A percentile compares a stretch with the other conserved stretches of the same genome.
Evolutionary conservation across 2,797 vertebrate genomes (phyloP).

Genomic region (Epinephelus coioides): DNA sequence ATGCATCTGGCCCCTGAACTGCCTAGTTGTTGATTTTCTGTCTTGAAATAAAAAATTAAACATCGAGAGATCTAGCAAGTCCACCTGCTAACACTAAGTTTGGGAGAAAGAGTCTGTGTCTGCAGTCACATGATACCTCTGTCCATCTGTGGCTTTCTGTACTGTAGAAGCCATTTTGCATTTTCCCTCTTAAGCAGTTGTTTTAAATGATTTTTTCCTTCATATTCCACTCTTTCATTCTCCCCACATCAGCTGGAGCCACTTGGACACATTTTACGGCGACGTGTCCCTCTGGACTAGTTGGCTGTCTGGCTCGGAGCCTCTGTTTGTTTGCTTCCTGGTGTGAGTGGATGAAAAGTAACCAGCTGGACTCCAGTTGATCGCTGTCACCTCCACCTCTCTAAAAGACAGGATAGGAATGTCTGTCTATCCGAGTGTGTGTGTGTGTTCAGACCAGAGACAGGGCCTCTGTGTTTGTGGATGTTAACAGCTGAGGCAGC

Average conservation of each 20-base stretch:
- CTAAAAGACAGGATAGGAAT: constrained; percentile 30
- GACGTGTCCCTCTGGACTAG: background rate
- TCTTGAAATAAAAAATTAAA: background rate
- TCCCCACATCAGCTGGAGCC: background rate
- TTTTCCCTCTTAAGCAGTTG: constrained; percentile 18
- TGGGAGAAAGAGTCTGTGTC: background rate
- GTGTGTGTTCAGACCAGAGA: constrained; percentile 7
- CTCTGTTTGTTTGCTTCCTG: constrained; percentile 31
- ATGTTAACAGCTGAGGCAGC: constrained; percentile 47
- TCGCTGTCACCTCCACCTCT: constrained; percentile 46
- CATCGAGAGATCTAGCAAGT: background rate
- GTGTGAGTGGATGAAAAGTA: constrained; percentile 35
- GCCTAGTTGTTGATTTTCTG: background rate
- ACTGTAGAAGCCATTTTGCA: background rate
- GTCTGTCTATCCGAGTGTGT: constrained; percentile 7
- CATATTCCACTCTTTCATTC: background rate
- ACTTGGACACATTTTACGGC: background rate
- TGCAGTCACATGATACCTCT: background rate
- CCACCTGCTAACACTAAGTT: background rate
- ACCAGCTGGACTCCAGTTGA: constrained; percentile 30
- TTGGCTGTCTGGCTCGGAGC: constrained; percentile 10
- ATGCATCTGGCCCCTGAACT: background rate
- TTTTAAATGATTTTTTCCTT: background rate
- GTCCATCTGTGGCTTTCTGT: constrained; percentile 15
- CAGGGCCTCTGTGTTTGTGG: constrained; percentile 30